A percentile compares a stretch with the other conserved stretches of the same genome.
Conservation (phyloP, 2,888 invertebrate species). For the Coremacera marginata region DNA sequence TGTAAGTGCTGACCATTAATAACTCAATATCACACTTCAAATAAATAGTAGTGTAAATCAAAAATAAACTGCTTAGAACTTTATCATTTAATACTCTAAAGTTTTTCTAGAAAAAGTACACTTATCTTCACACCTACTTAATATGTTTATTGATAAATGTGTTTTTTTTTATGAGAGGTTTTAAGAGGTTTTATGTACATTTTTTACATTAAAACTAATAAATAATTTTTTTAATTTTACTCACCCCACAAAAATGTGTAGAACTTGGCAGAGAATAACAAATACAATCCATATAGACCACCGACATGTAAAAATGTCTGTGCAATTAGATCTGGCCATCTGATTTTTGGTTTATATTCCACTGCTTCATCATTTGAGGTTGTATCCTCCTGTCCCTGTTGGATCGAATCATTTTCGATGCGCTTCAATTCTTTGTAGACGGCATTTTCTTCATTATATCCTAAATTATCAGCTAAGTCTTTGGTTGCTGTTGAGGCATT, state of each 20-base stretch:
- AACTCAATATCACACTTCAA: too few relatives aligned
- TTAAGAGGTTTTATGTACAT: too few relatives aligned
- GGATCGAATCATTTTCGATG: slow-evolving; percentile 29
- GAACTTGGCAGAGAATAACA: slow-evolving; percentile 74
- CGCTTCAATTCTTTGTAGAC: slow-evolving; percentile 56
- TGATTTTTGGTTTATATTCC: slow-evolving; percentile 74
- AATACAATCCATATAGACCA: slow-evolving; percentile 78
- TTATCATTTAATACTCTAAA: too few relatives aligned
- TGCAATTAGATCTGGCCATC: slow-evolving; percentile 80
- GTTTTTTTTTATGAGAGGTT: too few relatives aligned
- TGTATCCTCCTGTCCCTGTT: neutral
- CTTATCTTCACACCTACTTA: too few relatives aligned
- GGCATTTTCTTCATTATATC: slow-evolving; percentile 60
- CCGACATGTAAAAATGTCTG: slow-evolving; percentile 80
- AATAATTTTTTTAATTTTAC: slow-evolving; percentile 62
- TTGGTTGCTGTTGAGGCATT: slow-evolving; percentile 41
- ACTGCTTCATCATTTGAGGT: slow-evolving; percentile 34
- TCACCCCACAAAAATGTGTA: slow-evolving; percentile 81
- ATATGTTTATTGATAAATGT: too few relatives aligned
- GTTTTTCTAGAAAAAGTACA: too few relatives aligned
- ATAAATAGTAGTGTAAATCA: too few relatives aligned
- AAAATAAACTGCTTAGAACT: too few relatives aligned
- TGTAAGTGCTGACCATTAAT: too few relatives aligned
- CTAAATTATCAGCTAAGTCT: slow-evolving; percentile 57
- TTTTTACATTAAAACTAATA: too few relatives aligned